Conservation (phyloP, 2,797 vertebrate species). For the Streptopelia turtur region DNA sequence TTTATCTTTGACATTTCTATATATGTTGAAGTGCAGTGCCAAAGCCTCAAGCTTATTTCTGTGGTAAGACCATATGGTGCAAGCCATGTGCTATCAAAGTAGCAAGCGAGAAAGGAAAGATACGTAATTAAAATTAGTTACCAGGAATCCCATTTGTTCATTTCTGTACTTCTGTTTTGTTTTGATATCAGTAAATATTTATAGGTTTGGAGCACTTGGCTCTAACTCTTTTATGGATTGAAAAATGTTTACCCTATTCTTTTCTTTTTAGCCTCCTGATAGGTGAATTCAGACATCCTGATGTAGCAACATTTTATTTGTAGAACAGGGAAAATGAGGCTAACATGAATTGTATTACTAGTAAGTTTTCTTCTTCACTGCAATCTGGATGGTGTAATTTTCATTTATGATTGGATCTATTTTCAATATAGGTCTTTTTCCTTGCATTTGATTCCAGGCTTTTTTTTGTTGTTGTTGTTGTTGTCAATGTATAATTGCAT, state of each 20-base stretch:
- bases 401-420: not conserved
- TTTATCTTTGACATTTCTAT: not conserved
- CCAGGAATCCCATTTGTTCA: not conserved
- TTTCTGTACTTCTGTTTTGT: not conserved
- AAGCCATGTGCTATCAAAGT: not conserved
- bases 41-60: conserved; percentile 5
- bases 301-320: not conserved
- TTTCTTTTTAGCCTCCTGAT: not conserved
- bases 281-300: not conserved
- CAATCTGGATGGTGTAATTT: not conserved
- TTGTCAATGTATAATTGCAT: not conserved
- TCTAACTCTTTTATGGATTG: not conserved
- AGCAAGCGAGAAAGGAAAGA: not conserved
- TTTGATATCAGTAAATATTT: not conserved
- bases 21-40: not conserved
- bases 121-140: not conserved
- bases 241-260: not conserved
- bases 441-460: not conserved
- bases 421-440: not conserved
- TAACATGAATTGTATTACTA: not conserved
- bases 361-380: not conserved
- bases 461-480: not conserved
- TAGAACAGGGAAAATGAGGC: not conserved
- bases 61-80: not conserved
- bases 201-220: not conserved